Base-by-base conservation (phyloP, 2,888 invertebrate species). In the Orchesella flavescens region DNA sequence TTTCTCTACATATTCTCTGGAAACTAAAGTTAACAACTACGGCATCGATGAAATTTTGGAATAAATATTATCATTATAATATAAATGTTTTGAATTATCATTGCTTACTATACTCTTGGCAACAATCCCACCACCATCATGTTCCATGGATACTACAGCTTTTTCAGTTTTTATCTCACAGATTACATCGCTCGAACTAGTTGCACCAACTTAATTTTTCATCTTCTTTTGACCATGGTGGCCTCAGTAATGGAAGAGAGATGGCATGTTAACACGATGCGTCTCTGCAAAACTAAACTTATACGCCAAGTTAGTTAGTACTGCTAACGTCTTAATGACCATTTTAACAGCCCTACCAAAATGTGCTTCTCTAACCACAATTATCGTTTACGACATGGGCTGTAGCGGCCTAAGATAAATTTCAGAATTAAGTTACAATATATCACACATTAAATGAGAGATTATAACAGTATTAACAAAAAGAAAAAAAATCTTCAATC, bases 91-190 rank as follows among this genome's bases (percentile, higher is more conserved):
- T 34, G 7, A 34, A 17, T 53, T 9, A 49, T 17, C 2, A 23
- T n/a, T 84, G 75, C 89, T 89, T 89, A 93, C 92, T 88, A 93
- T 88, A 86, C 93, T 93, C 89, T 93, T 93, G 9, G 93, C 93
- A n/a, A 93, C 88, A 72, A 92, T 89, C 23, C 92, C 92, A 85
- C 93, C 93, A 84, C 93, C 93, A 83, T 93, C 93, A 59, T 90
- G 90, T 88, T 93, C 93, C 88, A 93, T 90, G 2, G 92, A 90
- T 86, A 93, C 91, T 1, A 93, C 91, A 76, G 93, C 93, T 89
- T 93, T 93, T 89, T 93, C 93, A 0, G 93, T 93, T 89, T 93
- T 93, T 88, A 93, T 92, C 86, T 93, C 93, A 89, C 93, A 93
- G 1, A 93, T 88, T 4, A 92, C 91, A 89, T 93, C 93, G 12